Conservation (phyloP, 2,888 invertebrate genomes). For the Oasisia sp. region DNA sequence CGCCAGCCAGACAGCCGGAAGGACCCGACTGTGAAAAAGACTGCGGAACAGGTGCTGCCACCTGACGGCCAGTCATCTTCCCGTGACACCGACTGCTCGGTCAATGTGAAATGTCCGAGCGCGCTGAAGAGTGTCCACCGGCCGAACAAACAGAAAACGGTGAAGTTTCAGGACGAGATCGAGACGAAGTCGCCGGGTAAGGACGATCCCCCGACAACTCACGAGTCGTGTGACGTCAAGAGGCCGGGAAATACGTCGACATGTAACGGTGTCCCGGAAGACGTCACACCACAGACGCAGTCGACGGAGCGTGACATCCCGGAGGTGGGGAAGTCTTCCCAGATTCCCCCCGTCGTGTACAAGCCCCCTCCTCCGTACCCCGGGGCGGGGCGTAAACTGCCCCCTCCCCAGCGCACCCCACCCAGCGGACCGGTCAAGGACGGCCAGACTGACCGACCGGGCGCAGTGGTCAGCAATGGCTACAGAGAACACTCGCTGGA, state of each 20-base stretch:
- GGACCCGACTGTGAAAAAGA: background rate
- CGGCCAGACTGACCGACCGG: background rate
- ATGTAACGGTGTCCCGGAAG: background rate
- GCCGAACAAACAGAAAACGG: conserved; percentile 1
- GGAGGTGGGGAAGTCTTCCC: background rate
- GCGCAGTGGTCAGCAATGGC: background rate
- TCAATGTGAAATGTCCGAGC: background rate
- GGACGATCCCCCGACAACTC: background rate
- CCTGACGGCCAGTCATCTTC: background rate
- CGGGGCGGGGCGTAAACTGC: conserved; percentile 18
- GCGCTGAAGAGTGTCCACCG: background rate
- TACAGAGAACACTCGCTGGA: background rate
- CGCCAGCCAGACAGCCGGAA: background rate
- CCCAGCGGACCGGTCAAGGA: background rate
- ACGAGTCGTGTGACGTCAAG: background rate
- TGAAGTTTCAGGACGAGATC: background rate
- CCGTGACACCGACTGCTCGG: background rate
- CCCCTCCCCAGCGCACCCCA: background rate
- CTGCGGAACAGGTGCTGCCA: background rate
- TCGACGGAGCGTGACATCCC: background rate
- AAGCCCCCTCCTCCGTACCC: conserved; percentile 30
- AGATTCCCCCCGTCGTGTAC: background rate
- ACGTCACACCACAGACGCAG: background rate
- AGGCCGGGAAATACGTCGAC: background rate
- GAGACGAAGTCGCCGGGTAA: background rate